Conservation (phyloP, 1,140 invertebrate species). For the Riptortus pedestris region DNA sequence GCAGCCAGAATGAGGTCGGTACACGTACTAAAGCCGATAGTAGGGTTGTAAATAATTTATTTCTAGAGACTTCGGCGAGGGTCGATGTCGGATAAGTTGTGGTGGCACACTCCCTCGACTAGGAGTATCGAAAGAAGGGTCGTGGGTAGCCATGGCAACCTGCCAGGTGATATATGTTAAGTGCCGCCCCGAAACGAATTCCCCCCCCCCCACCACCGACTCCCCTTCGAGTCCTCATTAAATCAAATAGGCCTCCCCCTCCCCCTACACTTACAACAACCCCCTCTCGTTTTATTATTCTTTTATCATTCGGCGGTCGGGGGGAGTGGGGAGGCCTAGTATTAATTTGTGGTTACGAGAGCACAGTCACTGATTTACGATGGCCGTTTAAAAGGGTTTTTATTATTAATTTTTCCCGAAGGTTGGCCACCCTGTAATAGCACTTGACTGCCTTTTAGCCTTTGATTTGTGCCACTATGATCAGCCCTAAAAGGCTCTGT, state of each 20-base stretch:
- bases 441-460: background rate
- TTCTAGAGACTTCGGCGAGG: too few relatives aligned
- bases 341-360: background rate
- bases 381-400: background rate
- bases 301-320: background rate
- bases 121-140: too few relatives aligned
- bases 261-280: background rate
- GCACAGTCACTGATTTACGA: background rate
- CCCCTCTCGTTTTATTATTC: background rate
- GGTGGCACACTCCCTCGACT: too few relatives aligned
- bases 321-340: background rate
- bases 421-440: background rate
- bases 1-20: too few relatives aligned
- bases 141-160: background rate
- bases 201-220: slow-evolving; percentile 6
- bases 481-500: background rate
- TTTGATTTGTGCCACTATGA: background rate
- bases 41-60: too few relatives aligned
- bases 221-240: slow-evolving; percentile 5
- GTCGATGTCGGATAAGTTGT: too few relatives aligned
- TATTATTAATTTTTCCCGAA: background rate
- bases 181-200: background rate
- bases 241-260: slow-evolving; percentile 11
- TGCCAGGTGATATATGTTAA: slow-evolving; percentile 16
- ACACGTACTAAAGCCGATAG: too few relatives aligned